These are phyloP conservation scores for Agriopis leucophaearia DNA, from an alignment of 2,888 invertebrate genomes.

Conservation along the genomic window DNA sequence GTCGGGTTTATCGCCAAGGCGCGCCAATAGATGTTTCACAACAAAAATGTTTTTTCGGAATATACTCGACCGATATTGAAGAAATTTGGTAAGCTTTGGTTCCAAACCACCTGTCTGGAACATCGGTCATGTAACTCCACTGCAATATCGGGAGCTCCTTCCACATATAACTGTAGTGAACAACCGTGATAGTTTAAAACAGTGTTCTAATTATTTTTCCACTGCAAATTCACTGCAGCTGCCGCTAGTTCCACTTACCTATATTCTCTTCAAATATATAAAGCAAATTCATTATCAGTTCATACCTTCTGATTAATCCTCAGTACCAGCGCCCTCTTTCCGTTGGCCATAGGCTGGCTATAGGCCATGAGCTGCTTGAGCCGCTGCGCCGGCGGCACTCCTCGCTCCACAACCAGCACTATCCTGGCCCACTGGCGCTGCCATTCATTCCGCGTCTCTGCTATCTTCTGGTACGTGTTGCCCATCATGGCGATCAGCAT, in stretches of 20 bases:
- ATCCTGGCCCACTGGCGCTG: constrained; percentile 99
- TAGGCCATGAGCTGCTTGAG: constrained; percentile 95
- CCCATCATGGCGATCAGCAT: constrained; percentile 99
- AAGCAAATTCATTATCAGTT: neutral
- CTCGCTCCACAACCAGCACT: constrained; percentile 98
- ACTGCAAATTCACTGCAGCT: too few relatives aligned
- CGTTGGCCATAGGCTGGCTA: constrained; percentile 97
- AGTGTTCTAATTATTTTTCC: too few relatives aligned
- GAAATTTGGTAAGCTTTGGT: too few relatives aligned
- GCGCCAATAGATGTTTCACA: too few relatives aligned
- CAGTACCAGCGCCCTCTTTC: constrained; percentile 93
- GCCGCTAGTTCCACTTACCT: neutral
- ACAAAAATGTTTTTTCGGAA: too few relatives aligned
- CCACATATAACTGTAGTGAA: too few relatives aligned
- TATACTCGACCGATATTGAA: too few relatives aligned
- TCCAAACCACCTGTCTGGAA: too few relatives aligned
- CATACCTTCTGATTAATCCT: constrained; percentile 95
- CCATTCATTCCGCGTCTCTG: constrained; percentile 99
- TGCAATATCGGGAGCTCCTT: too few relatives aligned
- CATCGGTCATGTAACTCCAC: too few relatives aligned
- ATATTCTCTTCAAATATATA: neutral
- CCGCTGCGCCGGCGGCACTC: constrained; percentile 96
- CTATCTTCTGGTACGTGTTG: constrained; percentile 99
- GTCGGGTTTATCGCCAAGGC: too few relatives aligned
- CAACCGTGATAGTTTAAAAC: too few relatives aligned